Conservation (phyloP, 2,113 vertebrate genomes). For the Formicarius rufipectus region DNA sequence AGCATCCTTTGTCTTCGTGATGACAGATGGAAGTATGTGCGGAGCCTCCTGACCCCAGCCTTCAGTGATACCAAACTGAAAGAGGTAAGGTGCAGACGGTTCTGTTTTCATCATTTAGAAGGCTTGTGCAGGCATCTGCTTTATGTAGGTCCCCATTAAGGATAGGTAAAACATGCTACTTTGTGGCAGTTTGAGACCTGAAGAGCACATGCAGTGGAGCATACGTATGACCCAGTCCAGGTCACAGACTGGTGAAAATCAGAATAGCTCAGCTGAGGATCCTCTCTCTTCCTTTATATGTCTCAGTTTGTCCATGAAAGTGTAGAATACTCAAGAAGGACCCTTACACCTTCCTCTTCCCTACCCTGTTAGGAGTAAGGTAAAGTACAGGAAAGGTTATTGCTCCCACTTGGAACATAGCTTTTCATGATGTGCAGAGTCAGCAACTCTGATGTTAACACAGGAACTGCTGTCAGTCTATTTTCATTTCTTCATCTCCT, state of each 20-base stretch:
- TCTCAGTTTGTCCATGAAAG: background rate
- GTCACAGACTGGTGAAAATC: background rate
- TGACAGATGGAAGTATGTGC: slow-evolving; percentile 86
- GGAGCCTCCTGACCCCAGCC: slow-evolving; percentile 80
- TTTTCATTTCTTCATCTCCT: slow-evolving; percentile 68
- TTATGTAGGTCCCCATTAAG: background rate
- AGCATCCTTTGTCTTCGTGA: slow-evolving; percentile 86
- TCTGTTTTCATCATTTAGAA: background rate
- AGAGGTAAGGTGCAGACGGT: slow-evolving; percentile 75
- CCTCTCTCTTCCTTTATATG: background rate
- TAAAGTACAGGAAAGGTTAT: background rate
- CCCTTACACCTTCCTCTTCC: background rate
- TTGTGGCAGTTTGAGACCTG: background rate
- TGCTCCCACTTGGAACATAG: slow-evolving; percentile 30
- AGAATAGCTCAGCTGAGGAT: background rate
- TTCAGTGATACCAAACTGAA: slow-evolving; percentile 86
- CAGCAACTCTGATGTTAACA: slow-evolving; percentile 35
- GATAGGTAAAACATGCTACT: background rate
- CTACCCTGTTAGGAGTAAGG: background rate
- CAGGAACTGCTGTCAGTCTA: slow-evolving; percentile 35
- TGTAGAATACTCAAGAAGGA: background rate
- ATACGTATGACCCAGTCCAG: rapidly evolving
- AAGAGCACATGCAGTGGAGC: background rate
- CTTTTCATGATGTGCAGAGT: slow-evolving; percentile 32
- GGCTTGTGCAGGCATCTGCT: background rate